These are phyloP conservation scores for Anas flavirostris DNA, from an alignment of 2,797 vertebrate genomes.

Conservation along the genomic window DNA sequence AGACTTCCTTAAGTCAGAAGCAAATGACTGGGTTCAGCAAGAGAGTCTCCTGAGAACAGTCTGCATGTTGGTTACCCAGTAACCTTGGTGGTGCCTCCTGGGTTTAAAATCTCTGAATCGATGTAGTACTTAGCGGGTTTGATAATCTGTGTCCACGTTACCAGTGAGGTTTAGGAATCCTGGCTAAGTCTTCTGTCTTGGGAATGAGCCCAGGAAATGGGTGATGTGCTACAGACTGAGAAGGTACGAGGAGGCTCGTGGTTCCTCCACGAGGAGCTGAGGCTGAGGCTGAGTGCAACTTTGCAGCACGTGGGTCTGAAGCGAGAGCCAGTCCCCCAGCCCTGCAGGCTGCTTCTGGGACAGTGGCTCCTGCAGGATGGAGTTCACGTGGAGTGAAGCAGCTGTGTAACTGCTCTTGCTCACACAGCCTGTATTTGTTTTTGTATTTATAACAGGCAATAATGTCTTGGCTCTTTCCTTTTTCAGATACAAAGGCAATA, in stretches of 20 bases:
- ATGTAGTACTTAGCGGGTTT: background rate
- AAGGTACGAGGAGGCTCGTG: background rate
- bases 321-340: background rate
- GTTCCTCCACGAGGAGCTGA: background rate
- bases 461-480: background rate
- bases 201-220: fast-evolving
- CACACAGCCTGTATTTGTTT: background rate
- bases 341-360: background rate
- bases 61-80: background rate
- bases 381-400: background rate
- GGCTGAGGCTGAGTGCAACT: background rate
- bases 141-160: background rate
- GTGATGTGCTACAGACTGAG: background rate
- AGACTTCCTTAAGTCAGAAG: background rate
- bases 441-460: background rate
- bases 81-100: background rate
- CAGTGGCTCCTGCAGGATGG: fast-evolving
- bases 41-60: background rate
- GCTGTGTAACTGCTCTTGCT: background rate
- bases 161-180: background rate
- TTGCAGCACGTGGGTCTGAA: fast-evolving
- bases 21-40: background rate
- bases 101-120: background rate
- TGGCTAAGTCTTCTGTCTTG: background rate
- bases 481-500: background rate